A percentile compares a stretch with the other conserved stretches of the same genome.
Conservation (phyloP, 2,113 vertebrate species). For the Dasyurus viverrinus region DNA sequence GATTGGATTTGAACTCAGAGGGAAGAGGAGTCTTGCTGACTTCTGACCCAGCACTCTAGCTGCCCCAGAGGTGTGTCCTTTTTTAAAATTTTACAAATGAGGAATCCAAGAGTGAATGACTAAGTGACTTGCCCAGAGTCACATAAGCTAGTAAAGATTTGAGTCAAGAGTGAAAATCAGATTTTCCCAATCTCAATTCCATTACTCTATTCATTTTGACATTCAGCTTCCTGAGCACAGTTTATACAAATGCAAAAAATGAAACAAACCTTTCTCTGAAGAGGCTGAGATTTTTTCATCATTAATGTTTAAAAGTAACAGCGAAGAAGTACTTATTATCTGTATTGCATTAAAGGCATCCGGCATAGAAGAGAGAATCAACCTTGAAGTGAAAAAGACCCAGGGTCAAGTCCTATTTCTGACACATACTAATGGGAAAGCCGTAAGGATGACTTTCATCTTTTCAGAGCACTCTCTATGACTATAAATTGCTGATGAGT, state of each 20-base stretch:
- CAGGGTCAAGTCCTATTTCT: neutral
- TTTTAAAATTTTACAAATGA: neutral
- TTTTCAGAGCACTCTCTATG: neutral
- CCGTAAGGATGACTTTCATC: neutral
- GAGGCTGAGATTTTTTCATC: neutral
- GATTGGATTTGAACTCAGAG: no score
- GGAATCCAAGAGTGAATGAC: neutral
- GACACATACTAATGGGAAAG: neutral
- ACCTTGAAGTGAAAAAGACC: neutral
- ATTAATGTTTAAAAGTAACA: neutral
- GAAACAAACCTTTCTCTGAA: neutral
- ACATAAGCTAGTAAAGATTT: neutral
- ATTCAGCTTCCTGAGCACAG: neutral
- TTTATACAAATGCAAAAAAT: neutral
- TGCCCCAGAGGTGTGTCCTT: neutral
- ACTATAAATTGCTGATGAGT: neutral
- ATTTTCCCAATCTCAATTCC: neutral
- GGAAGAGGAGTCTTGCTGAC: neutral
- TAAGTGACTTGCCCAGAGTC: neutral
- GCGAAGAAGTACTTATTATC: neutral
- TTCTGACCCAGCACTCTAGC: neutral
- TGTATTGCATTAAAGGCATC: neutral
- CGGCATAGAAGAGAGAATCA: neutral
- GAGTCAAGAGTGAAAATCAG: neutral
- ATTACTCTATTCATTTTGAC: neutral